Conservation (phyloP, 64 coral and sea anemone species). For the Trachythela sp. region DNA sequence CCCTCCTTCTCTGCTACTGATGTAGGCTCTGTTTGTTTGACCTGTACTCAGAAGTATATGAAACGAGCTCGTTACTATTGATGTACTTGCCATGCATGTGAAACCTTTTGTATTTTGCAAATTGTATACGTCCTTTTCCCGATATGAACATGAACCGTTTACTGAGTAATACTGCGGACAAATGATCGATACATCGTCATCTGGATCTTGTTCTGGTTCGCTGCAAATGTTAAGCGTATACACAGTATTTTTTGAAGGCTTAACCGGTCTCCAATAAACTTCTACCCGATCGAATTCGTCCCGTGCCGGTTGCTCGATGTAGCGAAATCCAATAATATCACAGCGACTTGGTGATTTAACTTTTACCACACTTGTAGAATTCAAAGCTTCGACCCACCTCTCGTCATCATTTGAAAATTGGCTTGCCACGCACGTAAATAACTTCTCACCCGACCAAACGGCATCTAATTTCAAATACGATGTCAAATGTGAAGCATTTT, state of each 20-base stretch:
- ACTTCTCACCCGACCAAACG: background rate
- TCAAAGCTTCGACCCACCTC: background rate
- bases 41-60: background rate
- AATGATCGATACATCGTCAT: background rate
- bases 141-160: background rate
- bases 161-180: background rate
- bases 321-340: background rate
- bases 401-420: no score
- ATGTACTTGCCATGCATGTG: background rate
- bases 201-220: background rate
- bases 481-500: background rate
- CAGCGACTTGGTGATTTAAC: background rate
- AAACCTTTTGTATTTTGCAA: background rate
- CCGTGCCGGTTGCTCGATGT: background rate
- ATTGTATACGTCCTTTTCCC: background rate
- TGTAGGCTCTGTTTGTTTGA: background rate
- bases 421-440: background rate
- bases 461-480: background rate
- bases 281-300: background rate
- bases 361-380: background rate
- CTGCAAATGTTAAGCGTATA: background rate
- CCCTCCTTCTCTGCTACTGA: background rate
- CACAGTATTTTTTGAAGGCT: background rate
- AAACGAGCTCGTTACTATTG: background rate
- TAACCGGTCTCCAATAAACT: background rate